phyloP scores from a whole-genome alignment of 2,797 vertebrate genomes.

The Pitangus sulphuratus region DNA sequence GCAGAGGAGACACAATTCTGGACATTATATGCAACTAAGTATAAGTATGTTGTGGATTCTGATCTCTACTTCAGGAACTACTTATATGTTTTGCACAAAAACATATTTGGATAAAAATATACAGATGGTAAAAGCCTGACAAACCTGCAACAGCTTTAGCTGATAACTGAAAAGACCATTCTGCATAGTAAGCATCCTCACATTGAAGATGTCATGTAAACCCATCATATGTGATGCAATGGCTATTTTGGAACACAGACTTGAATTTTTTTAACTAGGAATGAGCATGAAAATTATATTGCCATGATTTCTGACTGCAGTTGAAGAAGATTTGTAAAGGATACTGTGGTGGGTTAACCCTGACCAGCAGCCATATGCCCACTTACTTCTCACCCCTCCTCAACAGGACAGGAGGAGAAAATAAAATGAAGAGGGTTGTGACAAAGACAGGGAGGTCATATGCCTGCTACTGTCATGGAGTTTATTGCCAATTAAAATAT shows the following conservation, averaged over 20 bases:
- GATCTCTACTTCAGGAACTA: neutral
- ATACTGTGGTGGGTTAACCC: neutral
- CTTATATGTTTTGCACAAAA: neutral
- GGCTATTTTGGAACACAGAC: neutral
- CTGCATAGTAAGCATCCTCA: neutral
- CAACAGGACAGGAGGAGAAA: neutral
- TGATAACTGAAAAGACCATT: neutral
- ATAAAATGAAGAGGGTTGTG: neutral
- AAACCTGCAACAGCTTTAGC: neutral
- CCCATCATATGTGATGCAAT: neutral
- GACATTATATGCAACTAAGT: neutral
- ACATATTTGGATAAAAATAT: neutral
- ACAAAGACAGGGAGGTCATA: neutral
- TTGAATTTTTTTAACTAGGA: neutral
- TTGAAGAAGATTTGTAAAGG: neutral
- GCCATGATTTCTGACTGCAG: neutral
- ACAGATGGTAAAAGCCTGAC: neutral
- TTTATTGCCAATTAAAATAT: neutral
- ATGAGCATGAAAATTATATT: neutral
- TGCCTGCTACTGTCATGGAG: neutral
- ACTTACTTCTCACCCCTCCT: fast-evolving
- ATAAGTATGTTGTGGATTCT: neutral
- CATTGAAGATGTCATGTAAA: neutral
- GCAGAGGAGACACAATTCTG: neutral
- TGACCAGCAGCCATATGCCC: neutral